These are phyloP conservation scores for Otolemur garnettii DNA, from an alignment of 2,113 vertebrate species.

Conservation along the genomic window DNA sequence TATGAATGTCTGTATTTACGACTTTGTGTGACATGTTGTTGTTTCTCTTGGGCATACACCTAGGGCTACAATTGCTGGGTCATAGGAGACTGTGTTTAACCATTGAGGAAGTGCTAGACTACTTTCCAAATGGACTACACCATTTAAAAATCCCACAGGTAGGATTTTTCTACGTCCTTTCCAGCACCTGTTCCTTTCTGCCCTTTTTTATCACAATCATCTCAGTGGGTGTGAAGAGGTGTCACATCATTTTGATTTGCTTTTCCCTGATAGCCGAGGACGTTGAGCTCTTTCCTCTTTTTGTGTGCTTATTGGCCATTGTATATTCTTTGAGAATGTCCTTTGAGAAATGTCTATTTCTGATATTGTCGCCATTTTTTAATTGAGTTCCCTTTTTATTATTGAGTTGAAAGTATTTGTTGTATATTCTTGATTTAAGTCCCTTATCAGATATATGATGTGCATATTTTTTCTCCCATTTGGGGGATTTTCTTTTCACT, in stretches of 20 bases:
- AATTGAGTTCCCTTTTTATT: neutral
- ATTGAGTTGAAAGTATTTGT: neutral
- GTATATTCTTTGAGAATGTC: neutral
- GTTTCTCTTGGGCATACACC: neutral
- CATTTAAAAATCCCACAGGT: neutral
- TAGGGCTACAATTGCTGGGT: neutral
- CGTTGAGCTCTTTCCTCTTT: slow-evolving; percentile 1
- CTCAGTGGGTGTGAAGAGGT: neutral
- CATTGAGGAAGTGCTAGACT: neutral
- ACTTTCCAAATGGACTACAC: slow-evolving; percentile 10
- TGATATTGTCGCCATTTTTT: neutral
- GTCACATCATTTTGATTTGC: slow-evolving; percentile 25
- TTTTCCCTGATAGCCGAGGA: neutral
- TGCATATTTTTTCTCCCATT: neutral
- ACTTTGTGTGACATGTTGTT: neutral
- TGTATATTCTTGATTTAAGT: neutral
- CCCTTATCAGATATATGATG: neutral
- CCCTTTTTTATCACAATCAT: neutral
- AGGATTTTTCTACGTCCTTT: neutral
- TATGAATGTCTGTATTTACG: neutral
- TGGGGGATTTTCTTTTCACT: neutral
- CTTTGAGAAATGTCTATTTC: slow-evolving; percentile 1
- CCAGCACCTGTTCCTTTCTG: neutral
- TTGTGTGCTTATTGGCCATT: neutral
- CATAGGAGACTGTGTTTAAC: neutral